Percentiles rank a stretch among this genome's conserved stretches.
These are phyloP conservation scores for Parasteatoda tepidariorum DNA, from an alignment of 1,140 invertebrate species.

Conservation along the genomic window DNA sequence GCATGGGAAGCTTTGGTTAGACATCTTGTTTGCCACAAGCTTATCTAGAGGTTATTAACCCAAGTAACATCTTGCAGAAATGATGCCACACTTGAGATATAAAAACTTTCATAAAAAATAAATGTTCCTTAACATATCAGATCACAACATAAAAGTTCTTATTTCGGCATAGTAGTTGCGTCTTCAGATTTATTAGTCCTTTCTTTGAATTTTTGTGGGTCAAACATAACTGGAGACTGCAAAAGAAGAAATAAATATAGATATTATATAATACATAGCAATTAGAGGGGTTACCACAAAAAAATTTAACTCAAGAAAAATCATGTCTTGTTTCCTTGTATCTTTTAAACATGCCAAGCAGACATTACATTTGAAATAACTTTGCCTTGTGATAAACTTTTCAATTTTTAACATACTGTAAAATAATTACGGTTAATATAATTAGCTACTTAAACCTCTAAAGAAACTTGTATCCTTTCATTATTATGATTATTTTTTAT, in stretches of 20 bases:
- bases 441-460: not conserved
- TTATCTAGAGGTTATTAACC: no score
- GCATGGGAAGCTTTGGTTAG: no score
- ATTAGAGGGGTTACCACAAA: not conserved
- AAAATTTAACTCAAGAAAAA: not conserved
- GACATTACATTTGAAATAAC: not conserved
- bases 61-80: no score
- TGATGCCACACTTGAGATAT: no score
- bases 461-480: not conserved
- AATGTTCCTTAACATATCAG: no score
- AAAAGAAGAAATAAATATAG: not conserved
- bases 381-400: not conserved
- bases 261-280: not conserved
- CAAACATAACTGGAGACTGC: constrained; percentile 32
- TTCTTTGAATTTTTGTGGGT: constrained; percentile 25
- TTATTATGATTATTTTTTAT: not conserved
- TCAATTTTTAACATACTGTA: not conserved
- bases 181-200: not conserved
- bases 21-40: no score
- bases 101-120: no score
- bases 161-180: no score
- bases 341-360: not conserved
- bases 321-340: not conserved
- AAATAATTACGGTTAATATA: not conserved
- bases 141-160: no score